Base-by-base conservation (phyloP, 2,113 vertebrate species). In the Daubentonia madagascariensis region DNA sequence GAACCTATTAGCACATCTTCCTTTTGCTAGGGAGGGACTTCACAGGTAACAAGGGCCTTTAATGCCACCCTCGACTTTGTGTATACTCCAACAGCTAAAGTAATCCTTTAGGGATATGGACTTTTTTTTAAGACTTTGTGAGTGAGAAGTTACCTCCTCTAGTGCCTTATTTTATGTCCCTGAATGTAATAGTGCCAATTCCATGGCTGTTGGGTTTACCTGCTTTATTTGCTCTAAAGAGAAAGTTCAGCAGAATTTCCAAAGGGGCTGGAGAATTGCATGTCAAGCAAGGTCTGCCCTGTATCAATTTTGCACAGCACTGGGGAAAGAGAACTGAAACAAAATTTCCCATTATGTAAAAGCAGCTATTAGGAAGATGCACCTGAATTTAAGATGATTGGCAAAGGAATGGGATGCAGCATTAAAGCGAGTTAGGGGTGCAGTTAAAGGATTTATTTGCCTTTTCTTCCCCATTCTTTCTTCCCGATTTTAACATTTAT, bases 191-290 rank as follows among this genome's bases (percentile, higher is more conserved):
- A 98, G 95, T 97, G 78, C 97, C 98, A 97, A 85, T 98, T 98
- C 98, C 97, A 98, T 97, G 97, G 97, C 94, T 72, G 57, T 95
- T 98, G 97, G 98, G 89, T 98, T 98, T 98, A 97, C 98, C 94
- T 98, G 94, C 97, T 98, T 98, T 98, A 98, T 99, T 98, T 98
- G 78, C 79, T 98, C 89, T 97, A 98, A 98, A 98, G 79, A 97
- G 85, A 98, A 97, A 95, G 79, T 98, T 99, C 98, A 98, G 98
- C 98, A 98, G 97, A 98, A 98, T 98, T 98, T 98, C 63, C 96
- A 94, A 98, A 89, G 97, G 91, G 97, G 65, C 91, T 96, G 1
- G 93, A 97, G 98, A 98, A 98, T 94, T 13, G 12, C 8, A 68
- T 97, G 89, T 97, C 97, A 98, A 98, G 68, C 48, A 75, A 40